Base-by-base conservation (phyloP, 2,888 invertebrate species). In the Glyphotaelius pellucidus region DNA sequence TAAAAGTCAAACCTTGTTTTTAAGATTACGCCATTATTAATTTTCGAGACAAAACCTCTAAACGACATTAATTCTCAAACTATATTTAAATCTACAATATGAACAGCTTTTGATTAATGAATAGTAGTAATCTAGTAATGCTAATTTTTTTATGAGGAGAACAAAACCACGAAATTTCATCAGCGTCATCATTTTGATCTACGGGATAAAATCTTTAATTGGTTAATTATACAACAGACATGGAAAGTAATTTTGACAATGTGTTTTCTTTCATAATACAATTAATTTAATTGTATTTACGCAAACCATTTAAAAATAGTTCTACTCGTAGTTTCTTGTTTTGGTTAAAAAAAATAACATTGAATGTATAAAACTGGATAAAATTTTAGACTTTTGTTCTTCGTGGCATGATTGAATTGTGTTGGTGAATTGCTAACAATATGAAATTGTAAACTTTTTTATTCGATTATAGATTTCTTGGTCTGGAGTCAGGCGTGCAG, bases 401-500 rank as follows among this genome's bases (percentile, higher is more conserved):
- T 81, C 38, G 5, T 32, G 19, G 25, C 38, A 35, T 84, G 84
- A 25, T 84, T 19, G 32, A 32, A 12, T 84, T n/a, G 7, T 19
- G 9, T 67, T 9, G 67, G 67, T 67, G 7, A 67, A 67, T 47
- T 2, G 25, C 1, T 67, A 25, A 83, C 35, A 35, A 35, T 3
- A 83, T 25, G 14, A 30, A 42, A n/a, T 86, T 86, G 42, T 30
- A n/a, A 38, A 11, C 0, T n/a, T 12, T 42, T 42, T 85, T 42
- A 15, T 47, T 47, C 4, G 25, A 31, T 19, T 35, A 25, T 67
- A 47, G 93, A 91, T 80, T 93, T 90, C 80, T 90, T 93, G 35
- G 91, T 93, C 30, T 93, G 96, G 95, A 97, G 96, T 94, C 95
- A 96, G 80, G 96, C 96, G 94, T 97, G 97, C 94, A 96, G 96